A percentile compares a stretch with the other conserved stretches of the same genome.
phyloP scores from a whole-genome alignment of 2,888 invertebrate genomes.

The Eilema sororculum region DNA sequence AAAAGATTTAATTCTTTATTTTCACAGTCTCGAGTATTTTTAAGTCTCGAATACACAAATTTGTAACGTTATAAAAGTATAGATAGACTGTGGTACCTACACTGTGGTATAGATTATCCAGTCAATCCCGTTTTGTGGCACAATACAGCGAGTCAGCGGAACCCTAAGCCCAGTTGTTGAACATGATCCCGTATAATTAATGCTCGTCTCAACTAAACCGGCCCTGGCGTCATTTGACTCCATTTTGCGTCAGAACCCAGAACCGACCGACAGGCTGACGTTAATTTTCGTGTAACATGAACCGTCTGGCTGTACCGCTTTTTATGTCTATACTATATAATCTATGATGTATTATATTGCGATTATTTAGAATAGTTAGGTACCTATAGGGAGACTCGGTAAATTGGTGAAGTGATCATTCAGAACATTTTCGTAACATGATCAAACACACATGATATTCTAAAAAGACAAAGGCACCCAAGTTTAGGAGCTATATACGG shows the following conservation, averaged over 20 bases:
- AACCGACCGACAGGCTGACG: conserved; percentile 66
- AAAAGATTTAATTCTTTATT: too few species aligned
- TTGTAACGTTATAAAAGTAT: conserved; percentile 13
- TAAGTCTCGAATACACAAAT: background rate
- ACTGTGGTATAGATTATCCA: conserved; percentile 33
- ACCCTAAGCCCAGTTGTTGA: conserved; percentile 58
- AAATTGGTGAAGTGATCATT: too few species aligned
- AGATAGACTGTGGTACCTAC: too few species aligned
- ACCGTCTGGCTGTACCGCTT: conserved; percentile 65
- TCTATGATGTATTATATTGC: conserved; percentile 41
- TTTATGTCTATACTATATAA: conserved; percentile 53
- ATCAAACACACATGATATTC: too few species aligned
- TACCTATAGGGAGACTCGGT: background rate
- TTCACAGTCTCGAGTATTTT: too few species aligned
- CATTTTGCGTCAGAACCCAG: conserved; percentile 62
- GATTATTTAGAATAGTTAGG: background rate
- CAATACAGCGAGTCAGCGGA: conserved; percentile 49
- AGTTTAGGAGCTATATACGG: too few species aligned
- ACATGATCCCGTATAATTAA: conserved; percentile 78
- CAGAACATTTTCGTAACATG: too few species aligned
- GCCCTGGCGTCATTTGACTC: conserved; percentile 64
- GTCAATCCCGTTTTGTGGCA: conserved; percentile 46
- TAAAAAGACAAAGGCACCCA: too few species aligned
- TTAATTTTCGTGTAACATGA: conserved; percentile 79
- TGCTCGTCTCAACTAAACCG: conserved; percentile 72